These are phyloP conservation scores for Australoheros facetus DNA, from an alignment of 2,797 vertebrate genomes.

Conservation along the genomic window DNA sequence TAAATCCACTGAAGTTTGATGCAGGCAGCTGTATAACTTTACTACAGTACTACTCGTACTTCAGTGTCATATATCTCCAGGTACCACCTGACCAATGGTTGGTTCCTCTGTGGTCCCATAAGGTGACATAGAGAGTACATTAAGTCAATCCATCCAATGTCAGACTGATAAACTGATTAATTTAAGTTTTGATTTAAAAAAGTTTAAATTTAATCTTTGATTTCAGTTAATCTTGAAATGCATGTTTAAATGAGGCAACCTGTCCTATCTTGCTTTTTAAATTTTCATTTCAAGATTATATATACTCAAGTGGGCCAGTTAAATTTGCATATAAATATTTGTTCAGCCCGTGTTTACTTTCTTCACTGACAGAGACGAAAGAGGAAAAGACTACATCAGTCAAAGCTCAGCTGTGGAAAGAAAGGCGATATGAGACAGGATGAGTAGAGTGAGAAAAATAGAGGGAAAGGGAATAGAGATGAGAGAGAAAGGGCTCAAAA, in stretches of 20 bases:
- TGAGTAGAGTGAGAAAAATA: fast-evolving
- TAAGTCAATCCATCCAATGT: neutral
- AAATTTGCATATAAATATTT: neutral
- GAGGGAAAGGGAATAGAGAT: neutral
- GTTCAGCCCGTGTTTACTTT: neutral
- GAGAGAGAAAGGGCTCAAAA: neutral
- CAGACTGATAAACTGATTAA: neutral
- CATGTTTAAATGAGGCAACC: too few species aligned
- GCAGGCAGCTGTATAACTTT: neutral
- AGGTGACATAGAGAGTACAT: neutral
- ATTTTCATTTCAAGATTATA: neutral
- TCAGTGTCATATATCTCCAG: neutral
- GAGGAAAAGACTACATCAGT: neutral
- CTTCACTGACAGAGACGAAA: neutral
- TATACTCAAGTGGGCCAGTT: neutral
- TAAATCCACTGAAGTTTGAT: neutral
- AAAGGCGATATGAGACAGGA: neutral
- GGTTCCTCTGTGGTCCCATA: too few species aligned
- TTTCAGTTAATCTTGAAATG: too few species aligned
- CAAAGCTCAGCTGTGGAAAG: neutral
- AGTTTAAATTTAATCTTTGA: too few species aligned
- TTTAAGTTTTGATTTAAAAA: too few species aligned
- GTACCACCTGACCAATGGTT: too few species aligned
- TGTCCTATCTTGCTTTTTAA: neutral
- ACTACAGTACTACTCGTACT: too few species aligned